Conservation (phyloP, 2,888 invertebrate species). For the Bembecia ichneumoniformis region DNA sequence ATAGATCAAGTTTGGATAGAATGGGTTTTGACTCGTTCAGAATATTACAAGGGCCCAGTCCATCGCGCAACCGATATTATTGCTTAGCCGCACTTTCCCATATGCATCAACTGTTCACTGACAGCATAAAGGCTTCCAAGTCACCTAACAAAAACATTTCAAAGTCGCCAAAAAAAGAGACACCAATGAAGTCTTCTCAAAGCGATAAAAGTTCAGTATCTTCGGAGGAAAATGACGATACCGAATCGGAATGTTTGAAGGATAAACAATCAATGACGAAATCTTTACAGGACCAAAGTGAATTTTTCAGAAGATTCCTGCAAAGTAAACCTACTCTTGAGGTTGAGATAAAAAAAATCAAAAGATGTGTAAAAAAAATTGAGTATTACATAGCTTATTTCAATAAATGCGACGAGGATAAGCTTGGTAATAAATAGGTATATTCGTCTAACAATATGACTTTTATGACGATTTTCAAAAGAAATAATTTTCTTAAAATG, state of each 20-base stretch:
- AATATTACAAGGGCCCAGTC: slow-evolving; percentile 75
- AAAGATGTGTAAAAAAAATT: slow-evolving; percentile 75
- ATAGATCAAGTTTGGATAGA: slow-evolving; percentile 66
- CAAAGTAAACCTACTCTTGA: slow-evolving; percentile 60
- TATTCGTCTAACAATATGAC: not conserved
- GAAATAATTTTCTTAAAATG: no score
- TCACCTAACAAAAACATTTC: slow-evolving; percentile 14
- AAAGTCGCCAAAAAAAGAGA: slow-evolving; percentile 15
- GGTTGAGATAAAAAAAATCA: slow-evolving; percentile 68
- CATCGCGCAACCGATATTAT: slow-evolving; percentile 67
- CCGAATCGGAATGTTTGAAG: slow-evolving; percentile 3
- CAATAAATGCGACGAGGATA: slow-evolving; percentile 36
- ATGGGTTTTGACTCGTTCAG: slow-evolving; percentile 75
- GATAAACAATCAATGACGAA: slow-evolving; percentile 5
- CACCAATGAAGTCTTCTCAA: slow-evolving; percentile 2
- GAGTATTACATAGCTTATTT: slow-evolving; percentile 81
- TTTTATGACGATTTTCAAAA: no score
- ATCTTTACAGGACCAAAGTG: slow-evolving; percentile 2
- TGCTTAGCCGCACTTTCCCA: slow-evolving; percentile 79
- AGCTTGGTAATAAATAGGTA: not conserved
- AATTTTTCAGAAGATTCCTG: slow-evolving; percentile 65
- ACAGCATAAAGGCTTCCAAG: slow-evolving; percentile 40
- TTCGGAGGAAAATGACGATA: no score
- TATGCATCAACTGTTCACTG: slow-evolving; percentile 65
- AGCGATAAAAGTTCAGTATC: no score